These are phyloP conservation scores for Chelonia mydas DNA, from an alignment of 2,797 vertebrate genomes.

Conservation along the genomic window DNA sequence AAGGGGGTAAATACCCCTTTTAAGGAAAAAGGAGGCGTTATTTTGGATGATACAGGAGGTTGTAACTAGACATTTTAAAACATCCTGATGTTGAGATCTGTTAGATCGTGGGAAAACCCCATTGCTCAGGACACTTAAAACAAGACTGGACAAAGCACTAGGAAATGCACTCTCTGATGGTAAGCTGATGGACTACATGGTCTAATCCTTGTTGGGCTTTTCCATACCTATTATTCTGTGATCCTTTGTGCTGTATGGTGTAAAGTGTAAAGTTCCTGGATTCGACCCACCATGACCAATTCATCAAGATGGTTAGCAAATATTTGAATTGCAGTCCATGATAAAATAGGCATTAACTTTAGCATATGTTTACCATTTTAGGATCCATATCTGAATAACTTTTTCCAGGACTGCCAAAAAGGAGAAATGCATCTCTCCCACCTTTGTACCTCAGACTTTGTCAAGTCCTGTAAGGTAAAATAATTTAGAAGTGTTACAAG, in stretches of 20 bases:
- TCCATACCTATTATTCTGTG: background rate
- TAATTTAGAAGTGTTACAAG: background rate
- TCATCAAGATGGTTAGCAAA: background rate
- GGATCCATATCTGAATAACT: constrained; percentile 94
- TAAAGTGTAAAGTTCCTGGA: background rate
- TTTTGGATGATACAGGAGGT: background rate
- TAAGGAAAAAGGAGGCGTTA: background rate
- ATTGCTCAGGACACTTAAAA: background rate
- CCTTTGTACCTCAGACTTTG: constrained; percentile 92
- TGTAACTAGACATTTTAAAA: background rate
- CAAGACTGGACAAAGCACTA: background rate
- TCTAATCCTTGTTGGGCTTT: background rate
- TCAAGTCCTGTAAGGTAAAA: constrained; percentile 93
- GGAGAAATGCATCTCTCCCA: constrained; percentile 91
- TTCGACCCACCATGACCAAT: background rate
- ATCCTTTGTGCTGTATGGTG: background rate
- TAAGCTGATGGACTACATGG: background rate
- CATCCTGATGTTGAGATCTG: background rate
- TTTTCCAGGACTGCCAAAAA: constrained; percentile 98
- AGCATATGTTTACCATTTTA: constrained; percentile 73
- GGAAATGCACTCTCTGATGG: background rate
- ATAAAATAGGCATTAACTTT: background rate
- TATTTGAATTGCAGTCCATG: background rate
- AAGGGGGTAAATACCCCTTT: background rate
- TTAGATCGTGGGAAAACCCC: background rate